Percentiles rank a stretch among this genome's conserved stretches.
These are phyloP conservation scores for Tipula lateralis DNA, from an alignment of 2,888 invertebrate genomes.

Conservation along the genomic window DNA sequence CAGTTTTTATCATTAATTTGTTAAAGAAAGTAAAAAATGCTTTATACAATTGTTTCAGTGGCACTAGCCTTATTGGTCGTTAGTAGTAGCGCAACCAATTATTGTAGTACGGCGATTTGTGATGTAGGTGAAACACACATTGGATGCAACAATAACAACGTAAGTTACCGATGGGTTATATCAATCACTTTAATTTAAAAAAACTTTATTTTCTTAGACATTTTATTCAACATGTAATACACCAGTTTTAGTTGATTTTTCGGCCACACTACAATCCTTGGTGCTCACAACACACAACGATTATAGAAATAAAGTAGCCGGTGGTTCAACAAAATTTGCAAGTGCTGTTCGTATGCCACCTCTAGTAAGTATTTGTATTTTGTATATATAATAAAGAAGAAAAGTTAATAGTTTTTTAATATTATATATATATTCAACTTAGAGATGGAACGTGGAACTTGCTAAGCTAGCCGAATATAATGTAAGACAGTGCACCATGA, in stretches of 20 bases:
- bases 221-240: neutral
- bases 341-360: neutral
- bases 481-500: constrained; percentile 31
- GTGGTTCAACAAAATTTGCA: neutral
- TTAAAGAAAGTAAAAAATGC: neutral
- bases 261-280: neutral
- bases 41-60: neutral
- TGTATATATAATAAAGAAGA: neutral
- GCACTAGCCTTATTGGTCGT: neutral
- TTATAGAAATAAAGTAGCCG: neutral
- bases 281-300: neutral
- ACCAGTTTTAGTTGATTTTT: neutral
- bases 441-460: constrained; percentile 31
- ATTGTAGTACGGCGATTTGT: neutral
- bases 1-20: neutral
- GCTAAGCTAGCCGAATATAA: constrained; percentile 29
- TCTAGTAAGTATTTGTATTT: neutral
- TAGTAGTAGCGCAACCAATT: neutral
- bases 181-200: neutral
- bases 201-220: neutral
- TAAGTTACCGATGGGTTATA: neutral
- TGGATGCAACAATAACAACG: neutral
- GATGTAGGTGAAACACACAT: neutral
- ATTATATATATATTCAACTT: too few relatives aligned
- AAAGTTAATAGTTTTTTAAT: neutral